Evolutionary conservation across 2,797 vertebrate genomes (phyloP).

Genomic region (Coregonus sp.): DNA sequence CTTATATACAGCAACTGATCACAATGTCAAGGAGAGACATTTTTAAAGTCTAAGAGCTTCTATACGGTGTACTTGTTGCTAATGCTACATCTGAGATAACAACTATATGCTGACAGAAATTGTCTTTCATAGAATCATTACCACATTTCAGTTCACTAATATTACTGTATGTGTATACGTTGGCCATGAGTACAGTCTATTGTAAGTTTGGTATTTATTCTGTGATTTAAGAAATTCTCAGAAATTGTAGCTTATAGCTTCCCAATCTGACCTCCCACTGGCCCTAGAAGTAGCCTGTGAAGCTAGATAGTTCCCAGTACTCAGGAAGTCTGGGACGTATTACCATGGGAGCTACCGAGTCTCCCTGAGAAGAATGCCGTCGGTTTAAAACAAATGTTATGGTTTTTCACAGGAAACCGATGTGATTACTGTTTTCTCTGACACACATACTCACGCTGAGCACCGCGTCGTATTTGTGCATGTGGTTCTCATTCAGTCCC

Average conservation of each 20-base stretch:
- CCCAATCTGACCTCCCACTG: slow-evolving; percentile 77
- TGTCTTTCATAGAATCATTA: too few relatives aligned
- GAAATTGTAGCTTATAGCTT: slow-evolving; percentile 50
- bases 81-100: too few relatives aligned
- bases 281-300: slow-evolving; percentile 68
- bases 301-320: slow-evolving; percentile 4
- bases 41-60: not conserved
- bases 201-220: not conserved
- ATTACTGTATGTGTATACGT: not conserved
- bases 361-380: slow-evolving; percentile 84
- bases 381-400: slow-evolving; percentile 97
- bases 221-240: not conserved
- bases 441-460: slow-evolving; percentile 67
- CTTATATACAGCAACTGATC: not conserved
- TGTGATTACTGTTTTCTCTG: slow-evolving; percentile 94
- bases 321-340: slow-evolving; percentile 88
- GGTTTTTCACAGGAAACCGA: slow-evolving; percentile 97
- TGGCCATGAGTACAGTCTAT: not conserved
- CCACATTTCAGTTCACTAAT: not conserved
- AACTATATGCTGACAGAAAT: too few relatives aligned
- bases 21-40: not conserved
- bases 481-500: slow-evolving; percentile 89
- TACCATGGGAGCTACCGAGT: slow-evolving; percentile 87
- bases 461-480: slow-evolving; percentile 88
- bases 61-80: too few relatives aligned